Evolutionary conservation across 1,140 invertebrate species (phyloP).

Genomic region (Heliconius nattereri): DNA sequence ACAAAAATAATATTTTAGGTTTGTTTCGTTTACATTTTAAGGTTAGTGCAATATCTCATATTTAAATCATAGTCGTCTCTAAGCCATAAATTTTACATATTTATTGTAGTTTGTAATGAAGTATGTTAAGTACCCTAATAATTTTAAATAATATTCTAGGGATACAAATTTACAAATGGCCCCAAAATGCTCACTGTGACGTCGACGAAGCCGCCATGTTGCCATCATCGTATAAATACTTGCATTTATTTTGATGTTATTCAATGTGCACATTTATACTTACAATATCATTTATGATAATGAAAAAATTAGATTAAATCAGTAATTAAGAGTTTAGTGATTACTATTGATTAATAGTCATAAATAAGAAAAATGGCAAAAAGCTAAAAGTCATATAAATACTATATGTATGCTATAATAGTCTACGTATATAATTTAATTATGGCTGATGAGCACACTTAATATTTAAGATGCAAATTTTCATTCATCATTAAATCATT

Average conservation of each 20-base stretch:
- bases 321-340: no score
- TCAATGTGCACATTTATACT: not conserved
- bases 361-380: not conserved
- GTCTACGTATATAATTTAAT: no score
- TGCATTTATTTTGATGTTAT: slow-evolving; percentile 21
- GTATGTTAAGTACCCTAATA: slow-evolving; percentile 20
- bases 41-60: not conserved
- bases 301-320: no score
- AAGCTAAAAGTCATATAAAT: not conserved
- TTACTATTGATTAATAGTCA: no score
- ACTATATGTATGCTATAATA: no score
- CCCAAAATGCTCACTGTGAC: slow-evolving; percentile 79
- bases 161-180: slow-evolving; percentile 52
- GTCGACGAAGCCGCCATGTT: slow-evolving; percentile 53
- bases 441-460: no score
- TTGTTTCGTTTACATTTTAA: not conserved
- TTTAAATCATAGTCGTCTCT: not conserved
- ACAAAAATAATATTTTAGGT: not conserved
- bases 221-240: slow-evolving; percentile 42
- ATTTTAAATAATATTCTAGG: slow-evolving; percentile 76
- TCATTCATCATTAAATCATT: no score
- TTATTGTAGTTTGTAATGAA: not conserved
- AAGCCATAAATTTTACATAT: not conserved
- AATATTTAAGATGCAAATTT: no score
- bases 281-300: not conserved